Percentiles rank a stretch among this genome's conserved stretches.
Conservation (phyloP, 2,113 vertebrate genomes). For the Piprites chloris region DNA sequence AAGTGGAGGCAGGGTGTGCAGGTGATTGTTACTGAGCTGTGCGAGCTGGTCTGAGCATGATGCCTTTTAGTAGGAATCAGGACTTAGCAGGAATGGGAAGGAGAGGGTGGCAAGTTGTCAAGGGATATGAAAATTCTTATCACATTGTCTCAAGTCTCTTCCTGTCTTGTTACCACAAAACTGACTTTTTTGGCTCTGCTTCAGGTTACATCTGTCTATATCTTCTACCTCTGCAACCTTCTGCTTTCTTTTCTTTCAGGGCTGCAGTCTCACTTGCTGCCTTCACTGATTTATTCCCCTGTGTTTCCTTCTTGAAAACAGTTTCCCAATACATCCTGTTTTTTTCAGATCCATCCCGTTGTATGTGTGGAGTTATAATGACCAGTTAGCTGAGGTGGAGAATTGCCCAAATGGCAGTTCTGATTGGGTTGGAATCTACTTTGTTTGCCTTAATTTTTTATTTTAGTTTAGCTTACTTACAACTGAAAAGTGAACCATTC, state of each 20-base stretch:
- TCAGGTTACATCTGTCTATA: neutral
- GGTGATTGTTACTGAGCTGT: conserved; percentile 1
- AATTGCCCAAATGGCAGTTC: no score
- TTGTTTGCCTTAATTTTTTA: rapidly evolving
- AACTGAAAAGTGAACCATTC: neutral
- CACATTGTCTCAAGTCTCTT: neutral
- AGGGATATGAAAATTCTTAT: neutral
- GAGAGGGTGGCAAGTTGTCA: neutral
- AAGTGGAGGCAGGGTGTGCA: neutral
- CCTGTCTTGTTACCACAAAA: neutral
- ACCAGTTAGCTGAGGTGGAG: neutral
- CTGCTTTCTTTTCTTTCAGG: neutral
- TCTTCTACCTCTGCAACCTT: neutral
- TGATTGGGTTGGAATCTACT: rapidly evolving
- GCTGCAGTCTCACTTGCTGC: neutral
- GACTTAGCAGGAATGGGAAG: neutral
- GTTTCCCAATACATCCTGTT: neutral
- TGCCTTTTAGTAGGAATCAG: neutral
- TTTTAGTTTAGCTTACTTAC: neutral
- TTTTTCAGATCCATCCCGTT: neutral
- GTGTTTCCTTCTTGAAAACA: neutral
- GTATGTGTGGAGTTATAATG: neutral
- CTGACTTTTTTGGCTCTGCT: neutral
- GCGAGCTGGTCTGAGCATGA: neutral
- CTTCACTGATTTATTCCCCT: neutral